A percentile compares a stretch with the other conserved stretches of the same genome.
phyloP scores from a whole-genome alignment of 2,113 vertebrate genomes.

The Ictalurus punctatus region DNA sequence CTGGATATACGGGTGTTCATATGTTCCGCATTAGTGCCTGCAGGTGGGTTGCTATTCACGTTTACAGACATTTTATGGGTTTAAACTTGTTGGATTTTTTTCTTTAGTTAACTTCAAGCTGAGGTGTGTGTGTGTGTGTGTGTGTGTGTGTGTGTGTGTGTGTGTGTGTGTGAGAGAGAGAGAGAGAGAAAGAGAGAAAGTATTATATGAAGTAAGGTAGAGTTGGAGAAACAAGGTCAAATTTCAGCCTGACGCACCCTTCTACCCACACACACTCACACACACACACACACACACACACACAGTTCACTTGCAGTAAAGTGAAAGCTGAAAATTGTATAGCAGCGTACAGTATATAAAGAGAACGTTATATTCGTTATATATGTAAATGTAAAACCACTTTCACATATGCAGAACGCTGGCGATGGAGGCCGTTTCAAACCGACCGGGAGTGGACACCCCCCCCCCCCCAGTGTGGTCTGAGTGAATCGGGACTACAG shows the following conservation, averaged over 20 bases:
- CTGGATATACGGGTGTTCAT: background rate
- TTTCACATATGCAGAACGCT: background rate
- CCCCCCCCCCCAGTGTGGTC: background rate
- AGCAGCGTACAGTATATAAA: background rate
- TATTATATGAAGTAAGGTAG: constrained; percentile 11
- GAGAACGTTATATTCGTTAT: background rate
- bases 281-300: background rate
- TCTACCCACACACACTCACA: background rate
- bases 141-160: background rate
- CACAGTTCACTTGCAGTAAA: background rate
- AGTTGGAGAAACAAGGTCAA: constrained; percentile 18
- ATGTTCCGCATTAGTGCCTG: constrained; percentile 12
- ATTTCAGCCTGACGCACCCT: constrained; percentile 21
- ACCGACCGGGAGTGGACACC: background rate
- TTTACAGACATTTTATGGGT: constrained; percentile 11
- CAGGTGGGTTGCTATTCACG: constrained; percentile 11
- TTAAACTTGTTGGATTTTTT: background rate
- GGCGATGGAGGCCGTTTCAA: background rate
- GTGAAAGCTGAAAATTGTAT: background rate
- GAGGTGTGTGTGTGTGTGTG: constrained; percentile 7
- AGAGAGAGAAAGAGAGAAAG: background rate
- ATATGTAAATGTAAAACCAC: background rate
- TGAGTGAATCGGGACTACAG: background rate
- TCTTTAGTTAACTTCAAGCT: background rate
- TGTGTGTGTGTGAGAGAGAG: background rate